Base-by-base conservation (phyloP, 2,113 vertebrate species). In the Campylorhamphus procurvoides region DNA sequence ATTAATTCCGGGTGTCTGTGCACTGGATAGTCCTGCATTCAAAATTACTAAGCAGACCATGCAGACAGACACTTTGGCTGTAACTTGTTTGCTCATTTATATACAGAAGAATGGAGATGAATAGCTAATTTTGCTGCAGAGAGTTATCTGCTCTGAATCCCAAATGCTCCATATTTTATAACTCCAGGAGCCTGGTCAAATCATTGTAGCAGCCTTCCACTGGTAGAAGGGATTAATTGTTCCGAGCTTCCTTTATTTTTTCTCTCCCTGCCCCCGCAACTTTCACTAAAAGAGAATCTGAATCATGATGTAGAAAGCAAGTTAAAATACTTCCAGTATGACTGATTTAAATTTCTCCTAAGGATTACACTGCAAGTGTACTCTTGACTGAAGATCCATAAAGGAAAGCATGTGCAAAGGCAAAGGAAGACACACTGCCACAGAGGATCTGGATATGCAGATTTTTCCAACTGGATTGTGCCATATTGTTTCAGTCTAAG, bases 281-380 rank as follows among this genome's bases (percentile, higher is more conserved):
- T 68, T 59, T 33, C 62, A 80, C 31, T 83, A 91, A 96, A 97
- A 96, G 44, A 97, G 94, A 94, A 94, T 95, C 83, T 93, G 96
- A 98, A 97, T 98, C 95, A 97, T 97, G 95, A 94, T 97, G 98
- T 82, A 79, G 93, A 96, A 97, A 97, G 95, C 84, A 96, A 98
- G 97, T 98, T 97, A 98, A 96, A 98, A 98, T 97, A 93, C 92
- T 97, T 97, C 82, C 67, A 87, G 58, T 96, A 94, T 96, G 87
- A 96, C 95, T 96, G 60, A 93, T 94, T 97, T 97, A 97, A 97
- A 97, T 98, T 98, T 98, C 94, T 97, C 93, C 93, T 96, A 77
- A 91, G 72, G 31, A 91, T 94, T 96, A 71, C 80, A 86, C 49
- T 95, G 94, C 91, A 92, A 96, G 84, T 86, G n/a, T 60, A 90